phyloP scores from a whole-genome alignment of 2,888 invertebrate genomes.

The Lepidocyrtoides sp. region DNA sequence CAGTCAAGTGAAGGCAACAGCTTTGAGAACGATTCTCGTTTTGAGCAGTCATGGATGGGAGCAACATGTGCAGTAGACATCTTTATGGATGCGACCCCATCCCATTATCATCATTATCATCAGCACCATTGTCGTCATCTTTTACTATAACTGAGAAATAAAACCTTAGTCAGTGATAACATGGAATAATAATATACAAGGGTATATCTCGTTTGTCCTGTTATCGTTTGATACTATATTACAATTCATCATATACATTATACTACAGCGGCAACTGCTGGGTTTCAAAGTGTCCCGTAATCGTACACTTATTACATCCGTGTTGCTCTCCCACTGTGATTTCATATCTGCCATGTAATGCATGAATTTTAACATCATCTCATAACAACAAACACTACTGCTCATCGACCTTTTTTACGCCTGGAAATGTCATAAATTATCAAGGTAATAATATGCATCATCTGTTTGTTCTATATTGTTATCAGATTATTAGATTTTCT shows the following conservation, averaged over 20 bases:
- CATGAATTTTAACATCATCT: conserved; percentile 64
- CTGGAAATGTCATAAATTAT: conserved; percentile 71
- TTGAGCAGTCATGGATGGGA: conserved; percentile 69
- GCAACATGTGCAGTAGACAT: conserved; percentile 85
- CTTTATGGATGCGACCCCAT: conserved; percentile 85
- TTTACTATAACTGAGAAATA: conserved; percentile 33
- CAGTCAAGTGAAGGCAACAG: conserved; percentile 61
- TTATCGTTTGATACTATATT: conserved; percentile 62
- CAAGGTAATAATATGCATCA: conserved; percentile 45
- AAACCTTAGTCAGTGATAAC: conserved; percentile 3
- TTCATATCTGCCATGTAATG: conserved; percentile 62
- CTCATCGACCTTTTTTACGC: conserved; percentile 18
- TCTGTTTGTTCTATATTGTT: conserved; percentile 49
- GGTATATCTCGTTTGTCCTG: conserved; percentile 38
- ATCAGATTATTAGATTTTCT: conserved; percentile 63
- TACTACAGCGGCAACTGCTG: background rate
- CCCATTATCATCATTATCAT: conserved; percentile 82
- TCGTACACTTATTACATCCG: conserved; percentile 58
- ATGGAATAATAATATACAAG: conserved; percentile 27
- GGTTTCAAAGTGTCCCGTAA: conserved; percentile 67
- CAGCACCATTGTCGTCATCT: conserved; percentile 62
- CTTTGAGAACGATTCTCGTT: conserved; percentile 53
- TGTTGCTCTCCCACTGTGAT: conserved; percentile 50
- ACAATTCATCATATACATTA: background rate
- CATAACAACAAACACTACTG: conserved; percentile 23